Percentiles rank a stretch among this genome's conserved stretches.
Conservation (phyloP, 2,113 vertebrate species). For the Cyanoliseus patagonus region DNA sequence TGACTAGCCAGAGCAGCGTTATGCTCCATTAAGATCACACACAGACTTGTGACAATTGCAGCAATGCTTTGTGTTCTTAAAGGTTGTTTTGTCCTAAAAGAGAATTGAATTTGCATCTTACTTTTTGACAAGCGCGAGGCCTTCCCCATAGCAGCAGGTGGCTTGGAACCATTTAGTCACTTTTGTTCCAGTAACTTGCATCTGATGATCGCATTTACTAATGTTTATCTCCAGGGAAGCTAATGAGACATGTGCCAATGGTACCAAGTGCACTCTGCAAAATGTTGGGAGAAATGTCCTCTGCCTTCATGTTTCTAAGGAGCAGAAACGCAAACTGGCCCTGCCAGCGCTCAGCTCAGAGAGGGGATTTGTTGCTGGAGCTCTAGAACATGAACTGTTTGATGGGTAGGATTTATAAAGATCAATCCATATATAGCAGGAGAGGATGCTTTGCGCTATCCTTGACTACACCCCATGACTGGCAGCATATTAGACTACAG, state of each 20-base stretch:
- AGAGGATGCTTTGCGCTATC: neutral
- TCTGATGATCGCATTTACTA: neutral
- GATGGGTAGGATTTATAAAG: neutral
- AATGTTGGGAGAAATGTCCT: rapidly evolving
- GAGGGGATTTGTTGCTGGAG: neutral
- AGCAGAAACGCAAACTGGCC: neutral
- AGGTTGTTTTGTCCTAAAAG: neutral
- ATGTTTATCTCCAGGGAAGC: neutral
- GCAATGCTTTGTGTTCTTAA: neutral
- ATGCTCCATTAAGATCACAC: neutral
- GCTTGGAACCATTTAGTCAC: neutral
- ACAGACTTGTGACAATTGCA: neutral
- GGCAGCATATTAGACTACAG: neutral
- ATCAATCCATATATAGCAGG: neutral
- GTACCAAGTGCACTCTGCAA: neutral
- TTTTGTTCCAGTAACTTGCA: neutral
- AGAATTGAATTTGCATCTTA: neutral
- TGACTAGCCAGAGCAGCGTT: neutral
- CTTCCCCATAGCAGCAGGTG: neutral
- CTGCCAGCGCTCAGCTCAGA: neutral
- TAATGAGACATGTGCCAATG: neutral
- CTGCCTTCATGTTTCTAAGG: neutral
- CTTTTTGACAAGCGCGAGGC: neutral
- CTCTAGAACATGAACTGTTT: neutral
- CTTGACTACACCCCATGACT: neutral